Base-by-base conservation (phyloP, 2,113 vertebrate genomes). In the Stomatorhinus ivindoensis region DNA sequence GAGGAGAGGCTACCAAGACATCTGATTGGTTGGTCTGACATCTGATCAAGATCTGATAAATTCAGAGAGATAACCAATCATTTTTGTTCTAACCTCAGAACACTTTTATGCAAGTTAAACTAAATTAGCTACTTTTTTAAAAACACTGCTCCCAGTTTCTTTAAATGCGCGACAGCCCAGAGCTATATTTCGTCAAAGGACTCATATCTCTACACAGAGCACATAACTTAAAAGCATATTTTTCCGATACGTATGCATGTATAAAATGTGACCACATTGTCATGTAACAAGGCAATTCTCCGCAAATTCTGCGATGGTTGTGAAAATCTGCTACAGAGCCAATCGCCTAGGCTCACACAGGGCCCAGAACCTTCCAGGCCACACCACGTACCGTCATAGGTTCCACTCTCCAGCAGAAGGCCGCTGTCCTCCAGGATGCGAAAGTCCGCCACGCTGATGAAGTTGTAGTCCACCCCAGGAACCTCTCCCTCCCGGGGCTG, bases 391-490 rank as follows among this genome's bases (percentile, higher is more conserved):
- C 98, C 98, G 90, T 99, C 98, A 58, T 99, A 99, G 0, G 98
- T 99, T 92, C 98, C 98, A 39, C 98, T 99, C 95, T 99, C 98
- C 90, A 99, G 95, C 90, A 99, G 95, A 55, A 98, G 96, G 91
- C 98, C 98, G 9, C 97, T 98, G 93, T 99, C 98, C 91, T 99
- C 98, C 94, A 99, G 96, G 0, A 97, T 96, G 88, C 97, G 97
- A 88, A 99, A 99, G 90, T 99, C 98, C 53, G 96, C 97, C 91
- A 99, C 97, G 39, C 97, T 96, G 97, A 99, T 99, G 95, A 99
- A 99, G 92, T 99, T 99, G 94, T 99, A 99, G 94, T 99, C 98
- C 93, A 99, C 98, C 69, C 98, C 98, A 5, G 98, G 98, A 89
- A 99, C 98, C 89, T 99, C 98, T 83, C 97, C 98, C 92, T 99